Evolutionary conservation across 2,113 vertebrate genomes (phyloP).

Genomic region (Tiliqua scincoides): DNA sequence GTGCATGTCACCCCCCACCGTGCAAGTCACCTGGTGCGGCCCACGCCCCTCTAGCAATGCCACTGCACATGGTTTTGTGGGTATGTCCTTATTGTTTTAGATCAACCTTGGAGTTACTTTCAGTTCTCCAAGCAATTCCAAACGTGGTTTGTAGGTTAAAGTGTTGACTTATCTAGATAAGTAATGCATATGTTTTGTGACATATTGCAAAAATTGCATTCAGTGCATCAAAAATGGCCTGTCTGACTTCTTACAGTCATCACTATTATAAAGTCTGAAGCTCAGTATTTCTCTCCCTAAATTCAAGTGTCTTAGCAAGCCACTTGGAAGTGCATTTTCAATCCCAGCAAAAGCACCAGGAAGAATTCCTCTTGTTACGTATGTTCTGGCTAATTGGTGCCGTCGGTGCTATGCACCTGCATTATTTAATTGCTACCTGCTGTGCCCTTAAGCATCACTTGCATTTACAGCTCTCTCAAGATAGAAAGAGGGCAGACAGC

Average conservation of each 20-base stretch:
- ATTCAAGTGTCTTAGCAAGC: not conserved
- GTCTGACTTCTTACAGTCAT: not conserved
- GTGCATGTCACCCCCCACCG: too few relatives aligned
- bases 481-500: conserved; percentile 3
- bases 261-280: not conserved
- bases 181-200: not conserved
- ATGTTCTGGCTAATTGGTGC: not conserved
- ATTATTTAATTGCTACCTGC: not conserved
- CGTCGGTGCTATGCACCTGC: not conserved
- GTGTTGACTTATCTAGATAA: not conserved
- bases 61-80: too few relatives aligned
- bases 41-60: too few relatives aligned
- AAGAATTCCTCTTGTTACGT: not conserved
- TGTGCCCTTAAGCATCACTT: accelerated
- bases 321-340: not conserved
- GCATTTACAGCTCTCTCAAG: not conserved
- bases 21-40: too few relatives aligned
- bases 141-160: not conserved
- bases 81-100: not conserved
- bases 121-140: not conserved
- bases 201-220: not conserved
- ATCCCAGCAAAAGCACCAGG: not conserved
- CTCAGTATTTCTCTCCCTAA: not conserved
- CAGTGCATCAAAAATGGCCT: not conserved
- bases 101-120: not conserved